These are phyloP conservation scores for Ursus arctos DNA, from an alignment of 2,113 vertebrate species.

Conservation along the genomic window DNA sequence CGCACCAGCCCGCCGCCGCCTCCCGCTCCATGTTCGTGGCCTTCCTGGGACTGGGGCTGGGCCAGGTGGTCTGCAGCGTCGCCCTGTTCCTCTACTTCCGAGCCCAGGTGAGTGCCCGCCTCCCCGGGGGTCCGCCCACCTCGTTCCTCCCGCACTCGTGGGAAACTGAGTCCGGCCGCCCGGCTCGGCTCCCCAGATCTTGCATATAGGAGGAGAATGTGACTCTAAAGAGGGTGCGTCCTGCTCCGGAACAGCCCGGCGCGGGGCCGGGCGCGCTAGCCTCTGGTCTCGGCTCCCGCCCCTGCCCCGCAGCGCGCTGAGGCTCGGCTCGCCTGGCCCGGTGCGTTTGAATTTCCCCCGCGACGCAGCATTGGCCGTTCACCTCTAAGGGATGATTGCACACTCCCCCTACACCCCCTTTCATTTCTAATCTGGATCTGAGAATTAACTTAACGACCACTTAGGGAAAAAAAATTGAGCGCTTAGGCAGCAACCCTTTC, in stretches of 20 bases:
- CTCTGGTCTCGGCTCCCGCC: not conserved
- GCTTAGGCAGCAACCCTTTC: not conserved
- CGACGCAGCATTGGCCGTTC: not conserved
- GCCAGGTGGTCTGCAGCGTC: conserved; percentile 96
- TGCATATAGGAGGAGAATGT: not conserved
- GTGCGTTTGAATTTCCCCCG: not conserved
- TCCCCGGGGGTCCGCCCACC: not conserved
- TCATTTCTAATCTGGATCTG: not conserved
- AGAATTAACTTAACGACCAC: not conserved
- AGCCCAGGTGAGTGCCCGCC: conserved; percentile 91
- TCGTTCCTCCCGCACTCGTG: rapidly evolving
- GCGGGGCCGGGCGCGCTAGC: not conserved
- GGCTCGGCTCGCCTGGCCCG: not conserved
- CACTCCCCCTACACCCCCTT: not conserved
- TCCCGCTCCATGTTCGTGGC: conserved; percentile 91
- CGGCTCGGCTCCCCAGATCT: not conserved
- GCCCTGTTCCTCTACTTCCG: conserved; percentile 96
- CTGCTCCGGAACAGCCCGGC: rapidly evolving
- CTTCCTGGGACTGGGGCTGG: conserved; percentile 94
- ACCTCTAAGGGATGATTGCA: not conserved
- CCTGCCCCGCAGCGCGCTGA: rapidly evolving
- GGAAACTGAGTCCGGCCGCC: not conserved
- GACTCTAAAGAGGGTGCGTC: not conserved
- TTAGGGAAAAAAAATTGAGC: not conserved
- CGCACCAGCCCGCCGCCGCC: conserved; percentile 79